Base-by-base conservation (phyloP, 2,888 invertebrate species). In the Phyllotreta cruciferae region DNA sequence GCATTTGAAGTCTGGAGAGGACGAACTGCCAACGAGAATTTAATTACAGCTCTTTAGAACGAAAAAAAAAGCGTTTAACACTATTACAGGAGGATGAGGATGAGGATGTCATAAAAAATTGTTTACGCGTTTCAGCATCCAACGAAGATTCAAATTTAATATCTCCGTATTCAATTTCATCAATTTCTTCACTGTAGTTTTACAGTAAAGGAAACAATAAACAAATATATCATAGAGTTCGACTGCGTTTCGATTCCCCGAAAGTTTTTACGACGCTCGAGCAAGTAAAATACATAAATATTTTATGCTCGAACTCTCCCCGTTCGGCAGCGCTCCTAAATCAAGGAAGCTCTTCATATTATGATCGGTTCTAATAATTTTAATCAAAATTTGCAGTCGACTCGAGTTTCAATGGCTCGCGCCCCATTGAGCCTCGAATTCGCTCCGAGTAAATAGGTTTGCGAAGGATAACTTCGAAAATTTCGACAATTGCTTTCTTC, bases 331-430 rank as follows among this genome's bases (percentile, higher is more conserved):
- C 24, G 24, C 24, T 24, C 24, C 71, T 68, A 68, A 68, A 72
- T 75, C 68, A 62, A 57, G 55, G 57, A 66, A 71, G 68, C 73
- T 72, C 73, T 72, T 62, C 64, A 72, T 70, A 70, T 71, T 73
- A 74, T 74, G 74, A 75, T 73, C 71, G 73, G 64, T 60, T 66
- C 63, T 66, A 69, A 74, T 73, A 74, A 72, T 74, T 71, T 71
- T 75, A 74, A 74, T 75, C 74, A 74, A 69, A 70, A 72, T 69
- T 73, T 70, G 68, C 60, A 63, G 66, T 64, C 70, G 70, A 69
- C 71, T 72, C 68, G 63, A 66, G 71, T 71, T 68, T 61, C 64
- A 69, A 70, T 63, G 69, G 66, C 64, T 60, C 61, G 62, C 64
- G 68, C 70, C 64, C 66, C 74, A 73, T 73, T 71, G 66, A 65